These are phyloP conservation scores for Selene dorsalis DNA, from an alignment of 2,797 vertebrate genomes.

Conservation along the genomic window DNA sequence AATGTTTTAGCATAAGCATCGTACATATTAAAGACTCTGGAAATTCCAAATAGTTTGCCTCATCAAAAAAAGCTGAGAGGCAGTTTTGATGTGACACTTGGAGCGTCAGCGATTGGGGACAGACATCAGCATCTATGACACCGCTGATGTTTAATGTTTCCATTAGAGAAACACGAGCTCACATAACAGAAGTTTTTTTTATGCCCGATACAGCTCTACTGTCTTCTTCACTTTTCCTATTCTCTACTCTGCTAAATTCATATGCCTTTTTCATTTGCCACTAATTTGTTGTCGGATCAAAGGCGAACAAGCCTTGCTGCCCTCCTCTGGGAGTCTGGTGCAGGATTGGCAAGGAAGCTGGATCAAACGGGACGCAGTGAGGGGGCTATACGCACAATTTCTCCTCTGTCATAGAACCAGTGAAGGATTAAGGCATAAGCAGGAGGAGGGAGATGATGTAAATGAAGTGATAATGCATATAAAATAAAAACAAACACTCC, in stretches of 20 bases:
- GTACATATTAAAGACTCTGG: slow-evolving; percentile 58
- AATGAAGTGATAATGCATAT: slow-evolving; percentile 60
- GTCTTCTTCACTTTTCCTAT: slow-evolving; percentile 17
- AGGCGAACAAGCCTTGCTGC: slow-evolving; percentile 60
- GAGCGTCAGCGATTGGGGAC: slow-evolving; percentile 53
- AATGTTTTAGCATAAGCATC: slow-evolving; percentile 63
- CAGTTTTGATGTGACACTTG: slow-evolving; percentile 54
- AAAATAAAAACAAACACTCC: slow-evolving; percentile 67
- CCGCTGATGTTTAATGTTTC: slow-evolving; percentile 52
- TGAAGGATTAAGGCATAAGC: slow-evolving; percentile 41
- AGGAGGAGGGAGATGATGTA: slow-evolving; percentile 44
- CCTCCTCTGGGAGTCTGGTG: slow-evolving; percentile 69
- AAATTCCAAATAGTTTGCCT: slow-evolving; percentile 53
- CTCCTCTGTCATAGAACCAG: slow-evolving; percentile 53
- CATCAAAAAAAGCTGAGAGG: slow-evolving; percentile 45
- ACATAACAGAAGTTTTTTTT: slow-evolving; percentile 8
- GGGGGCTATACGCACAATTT: slow-evolving; percentile 67
- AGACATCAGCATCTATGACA: slow-evolving; percentile 51
- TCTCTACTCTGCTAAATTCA: slow-evolving; percentile 51
- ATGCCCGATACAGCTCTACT: no score
- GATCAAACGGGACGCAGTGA: slow-evolving; percentile 71
- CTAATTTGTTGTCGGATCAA: slow-evolving; percentile 79
- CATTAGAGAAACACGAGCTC: slow-evolving; percentile 51
- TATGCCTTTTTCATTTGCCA: slow-evolving; percentile 65
- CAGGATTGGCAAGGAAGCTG: slow-evolving; percentile 65